phyloP scores from a whole-genome alignment of 2,113 vertebrate species.

The Lasiurus borealis region DNA sequence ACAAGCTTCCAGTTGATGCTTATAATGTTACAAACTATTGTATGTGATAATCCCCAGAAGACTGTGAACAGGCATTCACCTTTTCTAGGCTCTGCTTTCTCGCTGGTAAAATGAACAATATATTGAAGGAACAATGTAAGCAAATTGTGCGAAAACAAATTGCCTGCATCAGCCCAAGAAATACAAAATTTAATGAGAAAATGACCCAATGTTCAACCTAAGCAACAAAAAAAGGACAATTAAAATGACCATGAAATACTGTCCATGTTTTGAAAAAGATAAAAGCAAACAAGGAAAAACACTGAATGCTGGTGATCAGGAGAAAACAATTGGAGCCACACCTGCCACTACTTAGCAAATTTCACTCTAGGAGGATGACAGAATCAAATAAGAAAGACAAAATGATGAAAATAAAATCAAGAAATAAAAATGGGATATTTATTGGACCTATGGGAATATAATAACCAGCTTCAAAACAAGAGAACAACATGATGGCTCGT shows the following conservation, averaged over 20 bases:
- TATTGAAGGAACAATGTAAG: background rate
- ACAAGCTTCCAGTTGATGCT: background rate
- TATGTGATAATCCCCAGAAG: background rate
- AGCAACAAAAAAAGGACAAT: background rate
- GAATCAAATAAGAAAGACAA: conserved; percentile 21
- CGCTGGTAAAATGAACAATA: background rate
- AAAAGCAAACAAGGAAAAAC: background rate
- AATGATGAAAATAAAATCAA: background rate
- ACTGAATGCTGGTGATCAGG: background rate
- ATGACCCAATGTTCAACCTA: background rate
- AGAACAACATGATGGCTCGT: background rate
- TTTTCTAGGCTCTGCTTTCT: background rate
- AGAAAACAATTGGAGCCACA: background rate
- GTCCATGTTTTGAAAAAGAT: background rate
- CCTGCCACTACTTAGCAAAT: background rate
- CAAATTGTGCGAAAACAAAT: background rate
- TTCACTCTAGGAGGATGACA: background rate
- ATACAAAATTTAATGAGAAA: background rate
- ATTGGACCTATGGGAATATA: background rate
- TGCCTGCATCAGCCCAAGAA: background rate
- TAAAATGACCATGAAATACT: background rate
- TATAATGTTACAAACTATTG: background rate
- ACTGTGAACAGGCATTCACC: background rate
- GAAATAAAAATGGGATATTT: conserved; percentile 26
- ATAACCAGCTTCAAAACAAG: background rate